phyloP scores from a whole-genome alignment of 2,797 vertebrate genomes.

The Coccyzus lansbergi region DNA sequence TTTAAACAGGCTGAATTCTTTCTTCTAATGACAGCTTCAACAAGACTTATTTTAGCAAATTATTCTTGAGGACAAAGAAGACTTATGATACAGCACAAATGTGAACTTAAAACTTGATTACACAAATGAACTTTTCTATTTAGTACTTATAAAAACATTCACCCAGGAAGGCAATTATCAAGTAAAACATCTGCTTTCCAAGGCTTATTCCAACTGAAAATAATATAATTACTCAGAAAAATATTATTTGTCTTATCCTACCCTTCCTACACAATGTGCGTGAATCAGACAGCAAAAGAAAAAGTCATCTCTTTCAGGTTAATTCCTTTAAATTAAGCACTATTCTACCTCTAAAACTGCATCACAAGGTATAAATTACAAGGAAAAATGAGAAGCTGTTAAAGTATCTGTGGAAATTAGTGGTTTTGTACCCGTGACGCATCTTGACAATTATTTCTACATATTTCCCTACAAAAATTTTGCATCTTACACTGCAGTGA shows the following conservation, averaged over 20 bases:
- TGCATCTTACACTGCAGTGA: not conserved
- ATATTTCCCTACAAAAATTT: not conserved
- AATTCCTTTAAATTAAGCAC: slow-evolving; percentile 14
- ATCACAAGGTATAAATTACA: not conserved
- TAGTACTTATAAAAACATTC: not conserved
- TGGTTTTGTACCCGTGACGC: not conserved
- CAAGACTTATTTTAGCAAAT: not conserved
- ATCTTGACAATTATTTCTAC: not conserved
- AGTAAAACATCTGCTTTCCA: slow-evolving; percentile 8
- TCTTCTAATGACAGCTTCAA: not conserved
- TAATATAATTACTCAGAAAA: slow-evolving; percentile 45
- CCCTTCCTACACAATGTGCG: slow-evolving; percentile 8
- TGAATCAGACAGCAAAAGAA: slow-evolving; percentile 9
- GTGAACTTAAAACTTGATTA: not conserved
- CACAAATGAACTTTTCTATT: not conserved
- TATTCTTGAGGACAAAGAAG: not conserved
- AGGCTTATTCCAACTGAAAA: slow-evolving; percentile 17
- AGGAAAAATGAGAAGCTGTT: not conserved
- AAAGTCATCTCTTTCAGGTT: slow-evolving; percentile 13
- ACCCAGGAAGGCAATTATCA: not conserved
- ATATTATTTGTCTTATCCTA: slow-evolving; percentile 20
- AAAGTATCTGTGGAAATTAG: not conserved
- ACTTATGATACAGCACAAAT: not conserved
- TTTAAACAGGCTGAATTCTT: not conserved
- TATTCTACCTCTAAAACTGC: not conserved